phyloP scores from a whole-genome alignment of 2,888 invertebrate species.

The Leptarthrus brevirostris region DNA sequence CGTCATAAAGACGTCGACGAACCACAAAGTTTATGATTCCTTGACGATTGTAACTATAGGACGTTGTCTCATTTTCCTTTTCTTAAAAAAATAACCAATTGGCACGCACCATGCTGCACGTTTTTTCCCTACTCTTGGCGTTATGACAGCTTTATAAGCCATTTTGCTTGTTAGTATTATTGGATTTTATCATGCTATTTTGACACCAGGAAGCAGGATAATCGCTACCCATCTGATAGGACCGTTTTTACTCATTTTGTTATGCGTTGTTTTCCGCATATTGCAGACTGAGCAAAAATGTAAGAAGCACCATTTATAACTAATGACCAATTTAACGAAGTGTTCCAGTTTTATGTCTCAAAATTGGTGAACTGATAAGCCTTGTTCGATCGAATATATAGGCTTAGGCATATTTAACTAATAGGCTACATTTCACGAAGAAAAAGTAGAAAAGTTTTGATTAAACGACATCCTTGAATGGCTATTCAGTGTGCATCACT shows the following conservation, averaged over 20 bases:
- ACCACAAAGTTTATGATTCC: constrained; percentile 46
- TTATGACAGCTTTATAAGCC: constrained; percentile 33
- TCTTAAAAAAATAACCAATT: not conserved
- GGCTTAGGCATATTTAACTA: constrained; percentile 40
- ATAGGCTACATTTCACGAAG: constrained; percentile 19
- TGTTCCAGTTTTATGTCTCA: no score
- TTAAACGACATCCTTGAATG: constrained; percentile 11
- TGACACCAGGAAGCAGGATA: constrained; percentile 45
- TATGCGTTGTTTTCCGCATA: no score
- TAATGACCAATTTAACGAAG: no score
- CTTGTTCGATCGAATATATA: no score
- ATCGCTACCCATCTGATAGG: no score
- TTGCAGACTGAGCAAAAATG: no score
- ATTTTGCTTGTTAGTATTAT: constrained; percentile 36
- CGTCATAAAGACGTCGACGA: constrained; percentile 32
- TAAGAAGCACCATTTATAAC: no score
- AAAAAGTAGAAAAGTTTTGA: constrained; percentile 50
- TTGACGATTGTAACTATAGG: no score
- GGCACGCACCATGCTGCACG: constrained; percentile 15
- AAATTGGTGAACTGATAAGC: no score
- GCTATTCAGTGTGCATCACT: not conserved
- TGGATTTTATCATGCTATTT: constrained; percentile 48
- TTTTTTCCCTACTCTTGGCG: not conserved
- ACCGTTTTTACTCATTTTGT: not conserved
- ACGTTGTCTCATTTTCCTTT: constrained; percentile 28